Evolutionary conservation across 2,797 vertebrate genomes (phyloP).

Genomic region (Buceros bicornis): DNA sequence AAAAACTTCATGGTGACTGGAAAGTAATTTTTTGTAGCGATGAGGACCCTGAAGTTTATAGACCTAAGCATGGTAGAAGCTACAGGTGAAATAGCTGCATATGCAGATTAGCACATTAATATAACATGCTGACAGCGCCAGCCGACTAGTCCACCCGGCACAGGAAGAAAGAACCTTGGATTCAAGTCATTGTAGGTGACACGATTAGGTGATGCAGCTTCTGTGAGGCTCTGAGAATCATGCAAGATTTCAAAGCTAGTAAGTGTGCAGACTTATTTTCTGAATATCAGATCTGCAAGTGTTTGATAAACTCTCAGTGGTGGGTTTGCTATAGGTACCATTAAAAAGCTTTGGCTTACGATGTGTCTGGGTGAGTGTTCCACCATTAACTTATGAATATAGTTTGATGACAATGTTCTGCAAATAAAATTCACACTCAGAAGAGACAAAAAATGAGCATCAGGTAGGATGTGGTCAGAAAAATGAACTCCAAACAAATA

Average conservation of each 20-base stretch:
- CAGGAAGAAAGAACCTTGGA: not conserved
- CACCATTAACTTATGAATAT: not conserved
- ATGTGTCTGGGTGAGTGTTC: not conserved
- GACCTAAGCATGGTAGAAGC: not conserved
- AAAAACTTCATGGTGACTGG: constrained; percentile 8
- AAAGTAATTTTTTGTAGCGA: constrained; percentile 4
- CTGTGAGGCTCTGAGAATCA: not conserved
- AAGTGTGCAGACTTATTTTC: not conserved
- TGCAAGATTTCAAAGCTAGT: not conserved
- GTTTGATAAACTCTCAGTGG: not conserved
- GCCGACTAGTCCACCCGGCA: not conserved
- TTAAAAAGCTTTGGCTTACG: not conserved
- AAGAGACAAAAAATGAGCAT: not conserved
- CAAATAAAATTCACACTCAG: not conserved
- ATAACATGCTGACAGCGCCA: not conserved
- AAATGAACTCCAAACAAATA: not conserved
- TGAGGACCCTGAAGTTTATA: constrained; percentile 11
- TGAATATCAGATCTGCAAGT: not conserved
- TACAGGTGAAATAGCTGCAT: not conserved
- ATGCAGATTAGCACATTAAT: constrained; percentile 13
- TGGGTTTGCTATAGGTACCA: not conserved
- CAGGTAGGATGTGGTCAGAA: not conserved
- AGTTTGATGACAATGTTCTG: not conserved
- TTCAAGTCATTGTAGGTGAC: not conserved
- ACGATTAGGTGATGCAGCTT: not conserved